A percentile compares a stretch with the other conserved stretches of the same genome.
phyloP scores from a whole-genome alignment of 2,113 vertebrate species.

The Puffinus mauretanicus region DNA sequence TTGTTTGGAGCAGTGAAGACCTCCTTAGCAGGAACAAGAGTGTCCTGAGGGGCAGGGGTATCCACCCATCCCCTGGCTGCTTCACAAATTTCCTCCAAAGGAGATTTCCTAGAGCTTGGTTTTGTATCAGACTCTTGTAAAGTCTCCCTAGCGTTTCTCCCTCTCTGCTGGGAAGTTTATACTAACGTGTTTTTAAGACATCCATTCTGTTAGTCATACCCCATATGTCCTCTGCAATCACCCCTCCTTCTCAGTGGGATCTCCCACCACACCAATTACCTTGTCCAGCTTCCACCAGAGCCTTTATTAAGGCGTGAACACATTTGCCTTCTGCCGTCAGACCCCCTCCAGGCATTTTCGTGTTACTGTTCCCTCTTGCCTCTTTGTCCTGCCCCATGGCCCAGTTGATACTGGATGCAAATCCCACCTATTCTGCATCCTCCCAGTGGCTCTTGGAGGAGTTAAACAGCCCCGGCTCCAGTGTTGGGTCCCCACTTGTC shows the following conservation, averaged over 20 bases:
- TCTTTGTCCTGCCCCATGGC: neutral
- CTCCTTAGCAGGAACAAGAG: neutral
- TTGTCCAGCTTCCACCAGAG: neutral
- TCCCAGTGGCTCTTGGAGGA: neutral
- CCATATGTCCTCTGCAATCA: neutral
- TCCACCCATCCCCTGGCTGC: neutral
- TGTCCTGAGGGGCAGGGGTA: neutral
- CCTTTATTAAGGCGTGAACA: neutral
- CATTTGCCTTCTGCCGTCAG: neutral
- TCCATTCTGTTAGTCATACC: neutral
- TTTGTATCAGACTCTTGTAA: neutral
- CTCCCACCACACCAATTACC: neutral
- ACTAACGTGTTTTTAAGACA: neutral
- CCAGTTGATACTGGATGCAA: neutral
- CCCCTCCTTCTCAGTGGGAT: neutral
- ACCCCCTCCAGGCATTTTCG: neutral
- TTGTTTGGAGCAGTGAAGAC: neutral
- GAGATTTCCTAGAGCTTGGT: neutral
- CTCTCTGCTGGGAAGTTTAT: neutral
- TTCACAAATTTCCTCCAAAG: neutral
- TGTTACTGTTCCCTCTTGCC: neutral
- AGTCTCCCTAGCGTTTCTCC: neutral
- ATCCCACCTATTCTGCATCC: neutral
- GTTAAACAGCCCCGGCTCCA: neutral
- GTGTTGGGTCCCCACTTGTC: neutral